Conservation (phyloP, 2,797 vertebrate genomes). For the Pyrocephalus nanus region DNA sequence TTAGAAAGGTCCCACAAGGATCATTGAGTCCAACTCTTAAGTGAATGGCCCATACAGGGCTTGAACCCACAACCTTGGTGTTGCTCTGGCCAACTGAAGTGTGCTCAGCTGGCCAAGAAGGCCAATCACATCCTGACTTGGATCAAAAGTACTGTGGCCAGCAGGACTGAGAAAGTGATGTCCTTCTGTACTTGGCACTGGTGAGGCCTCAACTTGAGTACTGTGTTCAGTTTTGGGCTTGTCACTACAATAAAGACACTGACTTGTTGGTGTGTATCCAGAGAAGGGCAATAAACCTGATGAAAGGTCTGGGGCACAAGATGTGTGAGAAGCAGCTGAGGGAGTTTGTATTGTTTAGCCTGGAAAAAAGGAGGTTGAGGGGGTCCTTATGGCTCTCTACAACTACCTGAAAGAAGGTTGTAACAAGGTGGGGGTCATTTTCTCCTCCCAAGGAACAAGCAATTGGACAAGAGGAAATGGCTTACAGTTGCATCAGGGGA, state of each 20-base stretch:
- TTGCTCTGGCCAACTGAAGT: background rate
- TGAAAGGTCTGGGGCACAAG: background rate
- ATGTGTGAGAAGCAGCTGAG: background rate
- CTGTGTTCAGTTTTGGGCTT: background rate
- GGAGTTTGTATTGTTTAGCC: background rate
- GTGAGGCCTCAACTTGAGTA: background rate
- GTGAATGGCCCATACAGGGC: background rate
- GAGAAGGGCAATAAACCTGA: background rate
- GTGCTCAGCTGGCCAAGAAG: background rate
- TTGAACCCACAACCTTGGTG: background rate
- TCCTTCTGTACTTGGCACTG: rapidly evolving
- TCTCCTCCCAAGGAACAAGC: background rate
- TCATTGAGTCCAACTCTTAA: background rate
- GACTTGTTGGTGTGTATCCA: background rate
- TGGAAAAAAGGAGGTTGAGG: background rate
- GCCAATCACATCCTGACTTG: background rate
- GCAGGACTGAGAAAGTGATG: background rate
- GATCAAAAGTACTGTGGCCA: background rate
- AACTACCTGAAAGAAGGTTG: background rate
- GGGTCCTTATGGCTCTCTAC: background rate
- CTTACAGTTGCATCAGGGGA: background rate
- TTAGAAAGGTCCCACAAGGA: background rate
- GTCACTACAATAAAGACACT: background rate
- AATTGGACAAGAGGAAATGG: background rate
- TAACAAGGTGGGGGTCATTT: rapidly evolving